A percentile compares a stretch with the other conserved stretches of the same genome.
phyloP scores from a whole-genome alignment of 2,888 invertebrate species.

The Oscheius sp. region DNA sequence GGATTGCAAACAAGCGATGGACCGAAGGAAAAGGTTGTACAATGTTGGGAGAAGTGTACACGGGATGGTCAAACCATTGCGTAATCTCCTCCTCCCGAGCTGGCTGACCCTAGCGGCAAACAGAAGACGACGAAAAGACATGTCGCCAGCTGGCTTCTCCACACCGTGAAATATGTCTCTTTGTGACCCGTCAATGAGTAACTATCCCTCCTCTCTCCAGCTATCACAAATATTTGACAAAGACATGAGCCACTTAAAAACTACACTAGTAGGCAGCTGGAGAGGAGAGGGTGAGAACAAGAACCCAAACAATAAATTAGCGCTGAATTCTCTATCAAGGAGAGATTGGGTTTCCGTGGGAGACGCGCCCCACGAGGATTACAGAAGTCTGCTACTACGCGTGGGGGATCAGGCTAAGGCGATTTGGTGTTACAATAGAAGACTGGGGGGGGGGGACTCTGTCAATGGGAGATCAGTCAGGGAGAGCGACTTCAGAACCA shows the following conservation, averaged over 20 bases:
- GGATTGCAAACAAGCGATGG: background rate
- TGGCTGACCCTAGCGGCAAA: background rate
- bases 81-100: background rate
- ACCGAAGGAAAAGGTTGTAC: background rate
- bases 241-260: background rate
- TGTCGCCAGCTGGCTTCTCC: background rate
- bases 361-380: conserved; percentile 8
- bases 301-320: conserved; percentile 22
- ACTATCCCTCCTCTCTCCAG: background rate
- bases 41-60: background rate
- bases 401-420: background rate
- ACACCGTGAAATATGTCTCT: conserved; percentile 23
- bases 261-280: background rate
- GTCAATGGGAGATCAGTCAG: background rate
- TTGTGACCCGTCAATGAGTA: background rate
- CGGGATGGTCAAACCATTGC: background rate
- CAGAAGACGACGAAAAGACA: background rate
- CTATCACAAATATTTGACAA: background rate
- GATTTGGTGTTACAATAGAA: background rate
- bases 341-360: conserved; percentile 30
- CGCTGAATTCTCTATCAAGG: conserved; percentile 20
- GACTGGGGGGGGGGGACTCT: background rate
- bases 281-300: background rate
- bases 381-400: conserved; percentile 20
- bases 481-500: background rate